Evolutionary conservation across 2,888 invertebrate genomes (phyloP).

Genomic region (Melinaea marsaeus): DNA sequence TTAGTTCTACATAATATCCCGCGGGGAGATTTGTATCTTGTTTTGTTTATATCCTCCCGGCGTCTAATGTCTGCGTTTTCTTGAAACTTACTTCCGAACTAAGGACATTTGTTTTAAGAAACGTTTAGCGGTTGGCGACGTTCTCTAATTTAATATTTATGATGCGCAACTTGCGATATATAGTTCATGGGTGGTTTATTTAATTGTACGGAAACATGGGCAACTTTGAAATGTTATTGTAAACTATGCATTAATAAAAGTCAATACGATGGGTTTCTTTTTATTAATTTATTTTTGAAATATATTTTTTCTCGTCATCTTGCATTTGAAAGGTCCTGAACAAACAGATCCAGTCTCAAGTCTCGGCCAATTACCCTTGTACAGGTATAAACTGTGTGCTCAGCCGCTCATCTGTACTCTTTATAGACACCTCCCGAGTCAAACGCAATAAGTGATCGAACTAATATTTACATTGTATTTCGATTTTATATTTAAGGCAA

Average conservation of each 20-base stretch:
- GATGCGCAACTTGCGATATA: conserved; percentile 4
- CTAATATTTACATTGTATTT: conserved; percentile 7
- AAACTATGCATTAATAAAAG: too few species aligned
- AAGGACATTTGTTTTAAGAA: conserved; percentile 21
- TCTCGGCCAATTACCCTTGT: conserved; percentile 33
- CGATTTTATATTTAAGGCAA: background rate
- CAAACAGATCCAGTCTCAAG: conserved; percentile 28
- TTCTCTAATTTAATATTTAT: conserved; percentile 15
- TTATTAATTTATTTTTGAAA: too few species aligned
- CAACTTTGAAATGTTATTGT: background rate
- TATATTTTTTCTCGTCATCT: too few species aligned
- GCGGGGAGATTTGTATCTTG: conserved; percentile 35
- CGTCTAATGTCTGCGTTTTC: conserved; percentile 28
- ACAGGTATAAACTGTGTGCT: conserved; percentile 32
- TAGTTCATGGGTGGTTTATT: background rate
- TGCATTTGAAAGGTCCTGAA: conserved; percentile 21
- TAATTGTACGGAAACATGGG: conserved; percentile 1
- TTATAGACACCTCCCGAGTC: conserved; percentile 7
- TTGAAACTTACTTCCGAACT: conserved; percentile 23
- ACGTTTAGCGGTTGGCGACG: conserved; percentile 9
- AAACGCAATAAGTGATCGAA: background rate
- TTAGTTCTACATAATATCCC: conserved; percentile 30
- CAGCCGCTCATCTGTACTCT: conserved; percentile 24
- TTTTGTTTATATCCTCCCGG: conserved; percentile 30
- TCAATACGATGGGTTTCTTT: too few species aligned